A percentile compares a stretch with the other conserved stretches of the same genome.
These are phyloP conservation scores for Brachyistius frenatus DNA, from an alignment of 2,113 vertebrate genomes.

Conservation along the genomic window DNA sequence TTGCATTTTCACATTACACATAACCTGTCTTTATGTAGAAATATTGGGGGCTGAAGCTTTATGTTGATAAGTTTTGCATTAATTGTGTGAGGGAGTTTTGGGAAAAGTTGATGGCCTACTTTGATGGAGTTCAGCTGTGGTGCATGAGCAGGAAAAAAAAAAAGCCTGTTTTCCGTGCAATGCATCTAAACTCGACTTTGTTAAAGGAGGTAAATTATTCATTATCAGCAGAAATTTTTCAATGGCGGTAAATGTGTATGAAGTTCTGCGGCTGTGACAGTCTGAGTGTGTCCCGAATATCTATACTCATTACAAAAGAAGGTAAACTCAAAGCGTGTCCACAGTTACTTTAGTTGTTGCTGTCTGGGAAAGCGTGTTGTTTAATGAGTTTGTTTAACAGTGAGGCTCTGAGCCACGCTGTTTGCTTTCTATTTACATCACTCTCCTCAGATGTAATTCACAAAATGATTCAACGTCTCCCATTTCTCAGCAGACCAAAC, in stretches of 20 bases:
- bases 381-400: constrained; percentile 46
- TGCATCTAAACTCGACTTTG: neutral
- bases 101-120: constrained; percentile 19
- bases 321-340: constrained; percentile 18
- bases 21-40: neutral
- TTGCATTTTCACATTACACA: too few relatives aligned
- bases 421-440: constrained; percentile 51
- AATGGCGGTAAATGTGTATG: constrained; percentile 9
- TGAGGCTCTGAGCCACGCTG: constrained; percentile 16
- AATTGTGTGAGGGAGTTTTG: neutral
- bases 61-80: neutral
- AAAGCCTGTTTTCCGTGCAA: constrained; percentile 19
- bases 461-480: constrained; percentile 48
- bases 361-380: constrained; percentile 26
- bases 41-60: neutral
- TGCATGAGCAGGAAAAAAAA: neutral
- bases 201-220: constrained; percentile 26
- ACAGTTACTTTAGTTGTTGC: neutral
- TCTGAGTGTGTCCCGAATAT: neutral
- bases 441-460: constrained; percentile 56
- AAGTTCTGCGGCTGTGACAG: neutral
- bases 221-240: constrained; percentile 16
- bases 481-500: constrained; percentile 44
- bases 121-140: constrained; percentile 35
- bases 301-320: constrained; percentile 10